Percentiles rank a stretch among this genome's conserved stretches.
Evolutionary conservation across 2,797 vertebrate species (phyloP).

Genomic region (Ctenopoma kingsleyae): DNA sequence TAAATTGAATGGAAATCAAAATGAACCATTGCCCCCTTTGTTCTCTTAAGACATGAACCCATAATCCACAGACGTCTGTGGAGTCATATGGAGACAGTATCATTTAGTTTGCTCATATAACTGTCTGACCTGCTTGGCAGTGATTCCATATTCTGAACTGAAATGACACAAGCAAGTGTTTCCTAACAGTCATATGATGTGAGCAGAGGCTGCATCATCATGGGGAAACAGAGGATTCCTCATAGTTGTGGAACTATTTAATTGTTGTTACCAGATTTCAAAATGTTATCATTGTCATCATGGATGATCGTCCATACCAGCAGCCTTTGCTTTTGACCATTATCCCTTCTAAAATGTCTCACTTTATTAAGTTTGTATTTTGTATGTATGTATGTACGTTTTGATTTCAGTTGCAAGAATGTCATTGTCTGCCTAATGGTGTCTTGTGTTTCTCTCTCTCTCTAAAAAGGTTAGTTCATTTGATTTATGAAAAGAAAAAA

Average conservation of each 20-base stretch:
- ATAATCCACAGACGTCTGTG: conserved; percentile 1
- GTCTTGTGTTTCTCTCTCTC: neutral
- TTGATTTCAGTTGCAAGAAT: neutral
- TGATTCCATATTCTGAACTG: neutral
- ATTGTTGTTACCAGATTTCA: conserved; percentile 17
- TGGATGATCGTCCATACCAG: conserved; percentile 14
- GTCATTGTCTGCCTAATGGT: neutral
- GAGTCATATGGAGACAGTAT: neutral
- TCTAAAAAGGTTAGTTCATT: neutral
- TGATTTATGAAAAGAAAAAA: neutral
- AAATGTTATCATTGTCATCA: conserved; percentile 2
- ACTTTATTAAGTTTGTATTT: conserved; percentile 1
- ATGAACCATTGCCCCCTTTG: conserved; percentile 15
- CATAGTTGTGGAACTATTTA: conserved; percentile 1
- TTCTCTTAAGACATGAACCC: conserved; percentile 14
- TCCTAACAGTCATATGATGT: conserved; percentile 21
- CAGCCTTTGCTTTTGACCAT: conserved; percentile 10
- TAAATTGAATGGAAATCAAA: conserved; percentile 35
- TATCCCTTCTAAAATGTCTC: neutral
- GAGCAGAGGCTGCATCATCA: neutral
- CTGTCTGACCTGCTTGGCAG: neutral
- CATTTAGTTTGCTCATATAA: neutral
- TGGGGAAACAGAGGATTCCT: conserved; percentile 10
- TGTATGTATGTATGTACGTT: no score
- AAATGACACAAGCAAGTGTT: conserved; percentile 13